phyloP scores from a whole-genome alignment of 2,113 vertebrate species.

The Seriola dumerili region DNA sequence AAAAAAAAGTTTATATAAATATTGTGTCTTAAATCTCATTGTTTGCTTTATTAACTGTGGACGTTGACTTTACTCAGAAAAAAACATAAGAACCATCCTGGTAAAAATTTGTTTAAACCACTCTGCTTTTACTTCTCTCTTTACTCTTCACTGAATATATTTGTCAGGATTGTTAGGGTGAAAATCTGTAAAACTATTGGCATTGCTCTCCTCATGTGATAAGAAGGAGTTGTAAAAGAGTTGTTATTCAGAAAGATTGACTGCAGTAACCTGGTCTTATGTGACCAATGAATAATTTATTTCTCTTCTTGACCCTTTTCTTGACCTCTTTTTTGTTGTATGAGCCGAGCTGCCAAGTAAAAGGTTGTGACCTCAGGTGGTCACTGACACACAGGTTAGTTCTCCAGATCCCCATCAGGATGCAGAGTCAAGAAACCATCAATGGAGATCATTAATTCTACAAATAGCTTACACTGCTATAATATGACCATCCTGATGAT shows the following conservation, averaged over 20 bases:
- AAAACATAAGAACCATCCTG: too few species aligned
- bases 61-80: too few species aligned
- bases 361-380: conserved; percentile 17
- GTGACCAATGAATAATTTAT: conserved; percentile 40
- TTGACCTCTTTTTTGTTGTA: conserved; percentile 6
- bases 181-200: too few species aligned
- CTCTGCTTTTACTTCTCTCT: too few species aligned
- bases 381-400: conserved; percentile 8
- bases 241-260: not conserved
- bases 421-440: conserved; percentile 15
- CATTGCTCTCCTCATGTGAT: not conserved
- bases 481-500: not conserved
- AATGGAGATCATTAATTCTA: conserved; percentile 33
- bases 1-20: too few species aligned
- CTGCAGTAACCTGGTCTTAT: not conserved
- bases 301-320: not conserved
- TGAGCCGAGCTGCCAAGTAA: not conserved
- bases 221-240: not conserved
- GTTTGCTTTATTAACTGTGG: too few species aligned
- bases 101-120: too few species aligned
- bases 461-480: conserved; percentile 49
- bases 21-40: too few species aligned
- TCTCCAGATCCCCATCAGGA: conserved; percentile 21
- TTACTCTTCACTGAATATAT: too few species aligned
- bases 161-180: too few species aligned